Percentiles rank a stretch among this genome's conserved stretches.
phyloP scores from a whole-genome alignment of 1,140 invertebrate species.

The Tetragonula clypearis region DNA sequence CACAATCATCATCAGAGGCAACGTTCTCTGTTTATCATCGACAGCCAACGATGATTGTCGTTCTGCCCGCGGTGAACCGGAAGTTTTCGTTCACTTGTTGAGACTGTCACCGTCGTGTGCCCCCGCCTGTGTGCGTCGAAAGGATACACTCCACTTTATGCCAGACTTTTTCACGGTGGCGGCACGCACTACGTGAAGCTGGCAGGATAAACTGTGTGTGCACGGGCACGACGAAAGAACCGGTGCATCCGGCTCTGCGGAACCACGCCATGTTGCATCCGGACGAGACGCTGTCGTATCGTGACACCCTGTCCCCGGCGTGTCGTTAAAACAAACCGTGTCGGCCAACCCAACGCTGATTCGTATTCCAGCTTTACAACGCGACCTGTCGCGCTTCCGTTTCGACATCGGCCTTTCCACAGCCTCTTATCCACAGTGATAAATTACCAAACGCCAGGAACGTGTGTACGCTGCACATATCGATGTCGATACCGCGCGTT shows the following conservation, averaged over 20 bases:
- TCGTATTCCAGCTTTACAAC: slow-evolving; percentile 10
- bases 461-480: neutral
- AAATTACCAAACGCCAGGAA: neutral
- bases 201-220: slow-evolving; percentile 36
- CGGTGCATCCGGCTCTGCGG: slow-evolving; percentile 51
- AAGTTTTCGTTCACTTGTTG: slow-evolving; percentile 67
- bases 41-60: slow-evolving; percentile 10
- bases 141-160: slow-evolving; percentile 50
- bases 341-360: slow-evolving; percentile 12
- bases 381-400: slow-evolving; percentile 4
- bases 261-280: slow-evolving; percentile 34
- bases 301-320: slow-evolving; percentile 16
- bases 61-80: slow-evolving; percentile 31
- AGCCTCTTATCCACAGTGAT: neutral
- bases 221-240: slow-evolving; percentile 41
- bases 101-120: slow-evolving; percentile 55
- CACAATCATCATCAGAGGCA: neutral
- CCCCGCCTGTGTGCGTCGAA: slow-evolving; percentile 38
- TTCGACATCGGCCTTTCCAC: neutral
- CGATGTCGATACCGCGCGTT: neutral
- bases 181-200: neutral
- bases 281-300: slow-evolving; percentile 21
- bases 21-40: neutral
- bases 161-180: slow-evolving; percentile 35
- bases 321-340: slow-evolving; percentile 50